A percentile compares a stretch with the other conserved stretches of the same genome.
Conservation (phyloP, 2,113 vertebrate species). For the Campylorhamphus procurvoides region DNA sequence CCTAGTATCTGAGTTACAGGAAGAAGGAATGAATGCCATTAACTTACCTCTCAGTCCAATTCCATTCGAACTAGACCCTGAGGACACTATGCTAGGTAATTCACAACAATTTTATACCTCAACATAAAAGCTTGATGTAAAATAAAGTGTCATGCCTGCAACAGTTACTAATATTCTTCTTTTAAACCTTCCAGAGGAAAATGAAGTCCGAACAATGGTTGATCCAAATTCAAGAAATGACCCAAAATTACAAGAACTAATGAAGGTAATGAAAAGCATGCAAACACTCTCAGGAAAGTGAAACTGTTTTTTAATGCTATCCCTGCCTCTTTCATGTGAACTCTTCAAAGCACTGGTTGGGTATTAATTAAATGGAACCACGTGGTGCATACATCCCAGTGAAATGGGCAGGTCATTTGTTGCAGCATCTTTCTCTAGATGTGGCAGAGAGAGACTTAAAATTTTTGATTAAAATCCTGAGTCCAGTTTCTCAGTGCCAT, state of each 20-base stretch:
- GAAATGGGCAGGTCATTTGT: background rate
- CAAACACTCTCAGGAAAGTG: background rate
- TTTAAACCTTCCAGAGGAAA: slow-evolving; percentile 81
- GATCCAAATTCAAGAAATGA: slow-evolving; percentile 89
- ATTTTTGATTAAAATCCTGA: background rate
- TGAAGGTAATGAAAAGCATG: slow-evolving; percentile 79
- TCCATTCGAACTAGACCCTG: slow-evolving; percentile 95
- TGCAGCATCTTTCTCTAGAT: background rate
- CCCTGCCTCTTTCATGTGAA: background rate
- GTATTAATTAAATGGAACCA: background rate
- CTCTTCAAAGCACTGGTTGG: background rate
- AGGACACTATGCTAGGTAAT: slow-evolving; percentile 98
- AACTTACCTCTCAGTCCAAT: slow-evolving; percentile 97
- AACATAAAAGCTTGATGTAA: slow-evolving; percentile 13
- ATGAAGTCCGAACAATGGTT: slow-evolving; percentile 90
- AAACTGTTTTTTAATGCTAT: background rate
- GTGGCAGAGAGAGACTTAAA: background rate
- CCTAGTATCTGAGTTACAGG: slow-evolving; percentile 96
- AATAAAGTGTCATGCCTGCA: background rate
- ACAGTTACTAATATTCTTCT: slow-evolving; percentile 49
- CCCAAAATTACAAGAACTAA: slow-evolving; percentile 87
- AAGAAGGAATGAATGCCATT: slow-evolving; percentile 98
- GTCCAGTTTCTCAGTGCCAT: background rate
- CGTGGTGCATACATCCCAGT: rapidly evolving
- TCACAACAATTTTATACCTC: slow-evolving; percentile 24